These are phyloP conservation scores for Gibbula magus DNA, from an alignment of 2,888 invertebrate species.

Conservation along the genomic window DNA sequence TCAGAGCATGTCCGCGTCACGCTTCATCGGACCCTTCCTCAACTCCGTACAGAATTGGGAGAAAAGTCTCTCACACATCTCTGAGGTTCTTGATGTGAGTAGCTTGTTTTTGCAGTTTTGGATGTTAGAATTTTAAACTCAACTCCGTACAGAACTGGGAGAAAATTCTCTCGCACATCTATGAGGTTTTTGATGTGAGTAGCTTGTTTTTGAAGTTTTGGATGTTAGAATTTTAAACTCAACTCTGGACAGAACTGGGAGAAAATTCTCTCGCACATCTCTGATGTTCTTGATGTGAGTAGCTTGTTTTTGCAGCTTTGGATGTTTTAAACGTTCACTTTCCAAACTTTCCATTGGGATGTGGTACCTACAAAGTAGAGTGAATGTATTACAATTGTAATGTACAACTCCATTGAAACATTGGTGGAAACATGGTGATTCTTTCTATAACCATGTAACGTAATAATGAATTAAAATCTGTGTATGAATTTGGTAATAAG, in stretches of 20 bases:
- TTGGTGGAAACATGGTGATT: too few relatives aligned
- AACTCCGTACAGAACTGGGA: slow-evolving; percentile 90
- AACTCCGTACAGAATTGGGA: slow-evolving; percentile 90
- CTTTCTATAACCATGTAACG: too few relatives aligned
- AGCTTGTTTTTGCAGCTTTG: background rate
- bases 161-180: slow-evolving; percentile 84
- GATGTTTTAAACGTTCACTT: background rate
- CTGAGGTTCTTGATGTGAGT: slow-evolving; percentile 87
- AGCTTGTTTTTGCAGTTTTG: background rate
- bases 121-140: slow-evolving; percentile 70
- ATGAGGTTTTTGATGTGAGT: slow-evolving; percentile 87
- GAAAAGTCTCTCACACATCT: slow-evolving; percentile 84
- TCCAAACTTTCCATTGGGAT: background rate
- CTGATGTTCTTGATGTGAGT: slow-evolving; percentile 87
- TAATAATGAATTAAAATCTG: too few relatives aligned
- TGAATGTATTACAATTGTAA: background rate
- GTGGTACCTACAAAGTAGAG: background rate
- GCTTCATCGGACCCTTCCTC: slow-evolving; percentile 92
- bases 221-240: slow-evolving; percentile 70
- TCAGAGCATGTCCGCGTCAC: slow-evolving; percentile 84
- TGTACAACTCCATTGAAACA: background rate
- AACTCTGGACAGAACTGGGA: slow-evolving; percentile 90
- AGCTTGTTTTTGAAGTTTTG: background rate
- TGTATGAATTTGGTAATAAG: too few relatives aligned
- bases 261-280: slow-evolving; percentile 84